These are phyloP conservation scores for Aldrovandia affinis DNA, from an alignment of 2,797 vertebrate genomes.

Conservation along the genomic window DNA sequence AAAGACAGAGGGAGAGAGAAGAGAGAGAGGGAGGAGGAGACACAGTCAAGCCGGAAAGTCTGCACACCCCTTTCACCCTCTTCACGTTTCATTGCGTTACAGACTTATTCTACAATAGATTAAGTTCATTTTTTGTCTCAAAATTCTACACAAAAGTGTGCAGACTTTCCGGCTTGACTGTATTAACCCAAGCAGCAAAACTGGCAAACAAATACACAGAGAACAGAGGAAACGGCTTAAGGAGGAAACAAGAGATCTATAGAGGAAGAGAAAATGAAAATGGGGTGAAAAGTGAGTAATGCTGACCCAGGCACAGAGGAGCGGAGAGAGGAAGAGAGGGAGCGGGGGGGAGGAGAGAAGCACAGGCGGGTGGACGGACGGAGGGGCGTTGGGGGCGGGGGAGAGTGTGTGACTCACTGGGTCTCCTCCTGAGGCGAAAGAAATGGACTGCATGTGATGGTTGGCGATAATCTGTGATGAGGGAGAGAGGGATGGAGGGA, in stretches of 20 bases:
- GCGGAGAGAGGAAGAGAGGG: constrained; percentile 29
- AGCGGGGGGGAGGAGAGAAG: not conserved
- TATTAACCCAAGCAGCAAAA: not conserved
- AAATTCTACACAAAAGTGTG: too few relatives aligned
- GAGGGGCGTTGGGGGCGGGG: constrained; percentile 38
- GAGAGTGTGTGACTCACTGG: constrained; percentile 84
- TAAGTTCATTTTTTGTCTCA: too few relatives aligned
- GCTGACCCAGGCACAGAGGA: too few relatives aligned
- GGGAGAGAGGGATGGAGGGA: constrained; percentile 28
- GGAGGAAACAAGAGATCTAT: not conserved
- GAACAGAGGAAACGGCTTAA: not conserved
- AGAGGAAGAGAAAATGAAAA: not conserved
- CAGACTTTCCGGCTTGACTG: too few relatives aligned
- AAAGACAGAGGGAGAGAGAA: constrained; percentile 32
- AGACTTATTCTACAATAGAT: too few relatives aligned
- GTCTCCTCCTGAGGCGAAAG: constrained; percentile 97
- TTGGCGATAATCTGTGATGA: constrained; percentile 95
- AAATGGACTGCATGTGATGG: constrained; percentile 99
- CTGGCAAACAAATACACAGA: not conserved
- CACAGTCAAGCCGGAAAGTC: not conserved
- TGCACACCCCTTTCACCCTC: too few relatives aligned
- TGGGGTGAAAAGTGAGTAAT: not conserved
- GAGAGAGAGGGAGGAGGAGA: not conserved
- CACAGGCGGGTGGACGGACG: not conserved
- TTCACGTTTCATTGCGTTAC: too few relatives aligned